Evolutionary conservation across 2,888 invertebrate species (phyloP), one percentile per base, ranked within the genome.

Genomic region (Darwinula stevensoni): DNA sequence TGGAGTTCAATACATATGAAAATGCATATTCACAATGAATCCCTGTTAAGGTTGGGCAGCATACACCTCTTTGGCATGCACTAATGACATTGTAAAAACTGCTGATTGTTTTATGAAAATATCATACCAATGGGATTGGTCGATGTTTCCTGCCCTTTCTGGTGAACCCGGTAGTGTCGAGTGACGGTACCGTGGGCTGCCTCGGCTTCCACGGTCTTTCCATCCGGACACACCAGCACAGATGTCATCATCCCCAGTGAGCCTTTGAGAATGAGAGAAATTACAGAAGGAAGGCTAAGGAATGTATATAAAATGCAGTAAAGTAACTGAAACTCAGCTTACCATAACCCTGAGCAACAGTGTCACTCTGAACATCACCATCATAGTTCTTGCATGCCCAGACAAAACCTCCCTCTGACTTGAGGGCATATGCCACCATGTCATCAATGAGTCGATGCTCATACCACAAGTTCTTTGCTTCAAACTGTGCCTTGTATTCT

Each of bases 331-430:
- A n/a, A n/a, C n/a, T n/a, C n/a, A n/a, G n/a, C 36, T 35, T 26
- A 40, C 45, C 80, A 43, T 72, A 80, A 17, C 88, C 91, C 56
- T 97, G 94, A 36, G 94, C 94, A 16, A 97, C 80, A 1, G 86
- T 78, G 53, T 97, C 94, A 0, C 86, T 88, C 52, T 97, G 94
- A 0, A 97, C 94, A 54, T 97, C 94, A 27, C 94, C 94, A 47
- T 97, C 94, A 49, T 97, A 97, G 53, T 97, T 97, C 52, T 97
- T 97, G 54, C 94, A 97, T 5, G 94, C 88, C 94, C 94, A 97
- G 1, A 97, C 88, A 51, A 94, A 97, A 27, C 94, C 94, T 40
- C 97, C 97, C 44, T 86, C 82, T 0, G 82, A 78, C 52, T 94
- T 94, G 76, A 94, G 78, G 17, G 73, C 71, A 47, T 88, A 86